Base-by-base conservation (phyloP, 2,888 invertebrate genomes). In the Troides aeacus region DNA sequence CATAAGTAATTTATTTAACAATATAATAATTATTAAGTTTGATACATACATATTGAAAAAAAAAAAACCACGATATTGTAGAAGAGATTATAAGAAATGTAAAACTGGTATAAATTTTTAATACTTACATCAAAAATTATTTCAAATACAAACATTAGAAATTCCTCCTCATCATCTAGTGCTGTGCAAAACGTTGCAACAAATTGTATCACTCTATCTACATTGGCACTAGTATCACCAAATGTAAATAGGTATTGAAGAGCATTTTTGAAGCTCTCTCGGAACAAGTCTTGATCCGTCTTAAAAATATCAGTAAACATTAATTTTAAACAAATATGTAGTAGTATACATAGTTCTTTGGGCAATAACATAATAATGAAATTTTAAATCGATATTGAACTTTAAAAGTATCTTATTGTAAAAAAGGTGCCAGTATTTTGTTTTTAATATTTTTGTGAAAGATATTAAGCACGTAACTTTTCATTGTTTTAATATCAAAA, bases 181-280 rank as follows among this genome's bases (percentile, higher is more conserved):
- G 94, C 93, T 1, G 94, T 93, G 62, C 95, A 94, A 84, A 96
- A 97, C 72, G 94, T 95, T 0, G 96, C 94, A 36, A 95, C 94
- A 88, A 96, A 97, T 72, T 95, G 93, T 1, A 97, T 86, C 0
- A 94, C 94, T 56, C 95, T 91, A 76, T 96, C 95, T 0, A 96
- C 95, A 77, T 94, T 94, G 12, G 94, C 93, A 79, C 96, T 95
- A 18, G 94, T 93, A 74, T 96, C 95, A 17, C 94, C 95, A 65
- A 94, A 93, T 1, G 94, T 93, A 78, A 97, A 93, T 36, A 95
- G 89, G 67, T 95, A 92, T 74, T 93, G 94, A 0, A 96, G 83
- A 62, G 95, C 94, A 77, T 93, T 93, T 57, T 94, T 93, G 75
- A 96, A 96, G 57, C 93, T 94, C 58, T 93, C 85, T 73, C 94